phyloP scores from a whole-genome alignment of 2,888 invertebrate species.

The Metacarcinus magister region DNA sequence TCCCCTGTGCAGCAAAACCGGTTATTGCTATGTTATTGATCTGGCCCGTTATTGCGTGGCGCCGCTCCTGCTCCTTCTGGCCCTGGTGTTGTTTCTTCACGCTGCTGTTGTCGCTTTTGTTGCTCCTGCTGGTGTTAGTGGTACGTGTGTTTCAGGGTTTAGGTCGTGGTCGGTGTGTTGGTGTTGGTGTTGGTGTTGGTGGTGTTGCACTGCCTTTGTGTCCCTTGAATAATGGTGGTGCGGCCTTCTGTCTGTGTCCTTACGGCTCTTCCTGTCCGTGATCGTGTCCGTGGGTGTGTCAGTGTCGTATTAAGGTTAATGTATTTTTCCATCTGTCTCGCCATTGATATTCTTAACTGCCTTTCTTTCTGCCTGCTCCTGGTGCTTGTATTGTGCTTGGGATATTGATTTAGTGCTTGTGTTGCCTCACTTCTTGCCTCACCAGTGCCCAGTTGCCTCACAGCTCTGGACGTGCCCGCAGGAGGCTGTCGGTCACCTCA shows the following conservation, averaged over 20 bases:
- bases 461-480: not conserved
- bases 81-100: conserved; percentile 42
- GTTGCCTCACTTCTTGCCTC: not conserved
- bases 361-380: not conserved
- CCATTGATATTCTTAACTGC: conserved; percentile 38
- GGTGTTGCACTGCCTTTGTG: conserved; percentile 19
- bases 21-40: conserved; percentile 80
- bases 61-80: conserved; percentile 57
- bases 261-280: not conserved
- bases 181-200: not conserved
- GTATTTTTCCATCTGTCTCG: conserved; percentile 38
- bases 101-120: conserved; percentile 49
- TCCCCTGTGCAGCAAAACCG: conserved; percentile 75
- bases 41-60: conserved; percentile 74
- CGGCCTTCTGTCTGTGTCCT: not conserved
- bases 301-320: conserved; percentile 35
- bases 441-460: conserved; percentile 6
- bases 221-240: not conserved
- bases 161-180: not conserved
- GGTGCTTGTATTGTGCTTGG: conserved; percentile 15
- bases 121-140: not conserved
- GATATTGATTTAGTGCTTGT: conserved; percentile 6
- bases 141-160: conserved; percentile 1
- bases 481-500: not conserved
- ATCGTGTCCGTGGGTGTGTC: conserved; percentile 19